Base-by-base conservation (phyloP, 1,140 invertebrate genomes). In the Drosophila mayri region DNA sequence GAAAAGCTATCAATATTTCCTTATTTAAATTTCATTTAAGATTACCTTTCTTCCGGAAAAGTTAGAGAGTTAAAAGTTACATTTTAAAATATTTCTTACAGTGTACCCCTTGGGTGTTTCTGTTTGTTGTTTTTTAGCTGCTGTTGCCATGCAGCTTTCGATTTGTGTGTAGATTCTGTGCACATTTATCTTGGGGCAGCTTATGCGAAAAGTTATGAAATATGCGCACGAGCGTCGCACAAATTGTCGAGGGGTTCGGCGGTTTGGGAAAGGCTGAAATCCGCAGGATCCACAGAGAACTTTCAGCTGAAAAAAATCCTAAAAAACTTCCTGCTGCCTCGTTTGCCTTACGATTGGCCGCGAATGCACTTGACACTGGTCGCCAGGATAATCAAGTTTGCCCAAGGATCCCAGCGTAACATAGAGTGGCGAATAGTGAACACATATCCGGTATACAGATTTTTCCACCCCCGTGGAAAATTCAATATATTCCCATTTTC, bases 151-250 rank as follows among this genome's bases (percentile, higher is more conserved):
- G 81, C 68, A 81, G 84, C 83, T 91, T 91, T 91, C 87, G 87
- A 91, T 91, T 88, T 81, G 78, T 87, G 75, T 88, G 82, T 85
- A 80, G 81, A 84, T 87, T 84, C 78, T 49, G 75, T 75, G 79
- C 67, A 79, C 83, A 91, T 91, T 91, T 91, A 91, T 91, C 88
- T 91, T 91, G 72, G 85, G 85, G 81, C 84, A 84, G 88, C 88
- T 91, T 91, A 91, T 76, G 84, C 80, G 59, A 79, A 90, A 91
- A 91, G 88, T 91, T 91, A 91, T 91, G 88, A 91, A 88, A 88
- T 91, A 91, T 91, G 88, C 75, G 88, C 77, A 81, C 85, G 77
- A 84, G 77, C 76, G 50, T 54, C 68, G 77, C 84, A 87, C 84
- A 87, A 87, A 90, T 87, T 87, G 84, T 80, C 76, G 58, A 70